A percentile compares a stretch with the other conserved stretches of the same genome.
These are phyloP conservation scores for Triplophysa dalaica DNA, from an alignment of 2,113 vertebrate genomes.

Conservation along the genomic window DNA sequence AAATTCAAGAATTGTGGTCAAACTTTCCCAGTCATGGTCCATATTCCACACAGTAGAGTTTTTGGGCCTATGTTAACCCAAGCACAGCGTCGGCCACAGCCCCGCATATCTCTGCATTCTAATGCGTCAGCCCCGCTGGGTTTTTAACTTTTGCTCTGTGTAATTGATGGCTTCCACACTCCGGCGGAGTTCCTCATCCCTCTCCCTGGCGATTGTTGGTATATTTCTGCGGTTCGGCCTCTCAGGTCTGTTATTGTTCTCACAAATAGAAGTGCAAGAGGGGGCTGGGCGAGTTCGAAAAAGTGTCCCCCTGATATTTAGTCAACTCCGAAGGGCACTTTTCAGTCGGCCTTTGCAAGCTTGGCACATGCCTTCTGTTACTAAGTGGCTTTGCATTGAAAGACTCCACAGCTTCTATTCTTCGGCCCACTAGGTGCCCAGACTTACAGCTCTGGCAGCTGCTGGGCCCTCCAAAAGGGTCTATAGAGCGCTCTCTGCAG, in stretches of 20 bases:
- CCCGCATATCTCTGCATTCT: constrained; percentile 64
- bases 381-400: constrained; percentile 84
- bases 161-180: constrained; percentile 72
- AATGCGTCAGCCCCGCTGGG: constrained; percentile 61
- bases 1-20: constrained; percentile 42
- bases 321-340: constrained; percentile 76
- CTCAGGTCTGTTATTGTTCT: constrained; percentile 60
- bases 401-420: constrained; percentile 76
- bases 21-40: constrained; percentile 38
- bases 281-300: constrained; percentile 44
- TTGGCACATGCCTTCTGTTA: constrained; percentile 88
- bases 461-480: constrained; percentile 77
- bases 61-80: constrained; percentile 34
- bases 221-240: constrained; percentile 59
- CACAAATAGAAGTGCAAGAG: constrained; percentile 60
- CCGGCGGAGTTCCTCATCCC: constrained; percentile 58
- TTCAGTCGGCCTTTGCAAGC: constrained; percentile 77
- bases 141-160: constrained; percentile 66
- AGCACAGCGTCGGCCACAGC: constrained; percentile 50
- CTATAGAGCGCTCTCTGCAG: constrained; percentile 81
- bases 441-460: constrained; percentile 85
- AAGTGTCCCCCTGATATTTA: constrained; percentile 69
- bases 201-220: constrained; percentile 59
- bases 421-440: constrained; percentile 79
- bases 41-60: constrained; percentile 36